Evolutionary conservation across 2,797 vertebrate species (phyloP).

Genomic region (Artibeus jamaicensis): DNA sequence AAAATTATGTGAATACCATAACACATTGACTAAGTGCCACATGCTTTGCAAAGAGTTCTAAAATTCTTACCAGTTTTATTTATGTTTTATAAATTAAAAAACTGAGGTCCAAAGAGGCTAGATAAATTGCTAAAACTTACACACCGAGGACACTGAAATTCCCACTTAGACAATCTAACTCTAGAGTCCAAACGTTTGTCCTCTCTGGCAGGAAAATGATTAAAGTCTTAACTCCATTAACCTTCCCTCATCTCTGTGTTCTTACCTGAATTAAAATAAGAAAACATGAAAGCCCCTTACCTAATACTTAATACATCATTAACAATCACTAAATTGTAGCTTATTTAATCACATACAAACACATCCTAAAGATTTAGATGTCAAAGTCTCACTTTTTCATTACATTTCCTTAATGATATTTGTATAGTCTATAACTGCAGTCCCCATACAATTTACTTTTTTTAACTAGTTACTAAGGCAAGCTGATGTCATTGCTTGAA

Average conservation of each 20-base stretch:
- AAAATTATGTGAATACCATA: not conserved
- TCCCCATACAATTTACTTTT: constrained; percentile 35
- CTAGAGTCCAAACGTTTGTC: not conserved
- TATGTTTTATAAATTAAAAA: not conserved
- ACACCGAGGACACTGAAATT: not conserved
- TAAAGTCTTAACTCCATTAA: not conserved
- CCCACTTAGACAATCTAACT: not conserved
- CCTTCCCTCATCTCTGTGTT: not conserved
- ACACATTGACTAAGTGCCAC: not conserved
- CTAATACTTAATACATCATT: not conserved
- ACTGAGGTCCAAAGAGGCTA: not conserved
- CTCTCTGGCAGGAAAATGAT: not conserved
- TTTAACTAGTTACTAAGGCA: not conserved
- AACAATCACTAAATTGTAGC: not conserved
- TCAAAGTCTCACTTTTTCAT: not conserved
- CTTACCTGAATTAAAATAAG: not conserved
- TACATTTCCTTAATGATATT: not conserved
- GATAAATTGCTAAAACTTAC: not conserved
- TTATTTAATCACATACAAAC: not conserved
- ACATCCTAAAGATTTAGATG: not conserved
- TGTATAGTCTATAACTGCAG: not conserved
- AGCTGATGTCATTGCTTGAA: constrained; percentile 7
- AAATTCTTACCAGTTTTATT: not conserved
- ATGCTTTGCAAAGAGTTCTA: not conserved
- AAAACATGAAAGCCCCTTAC: not conserved